These are phyloP conservation scores for Cetonia aurata DNA, from an alignment of 2,888 invertebrate genomes.

Conservation along the genomic window DNA sequence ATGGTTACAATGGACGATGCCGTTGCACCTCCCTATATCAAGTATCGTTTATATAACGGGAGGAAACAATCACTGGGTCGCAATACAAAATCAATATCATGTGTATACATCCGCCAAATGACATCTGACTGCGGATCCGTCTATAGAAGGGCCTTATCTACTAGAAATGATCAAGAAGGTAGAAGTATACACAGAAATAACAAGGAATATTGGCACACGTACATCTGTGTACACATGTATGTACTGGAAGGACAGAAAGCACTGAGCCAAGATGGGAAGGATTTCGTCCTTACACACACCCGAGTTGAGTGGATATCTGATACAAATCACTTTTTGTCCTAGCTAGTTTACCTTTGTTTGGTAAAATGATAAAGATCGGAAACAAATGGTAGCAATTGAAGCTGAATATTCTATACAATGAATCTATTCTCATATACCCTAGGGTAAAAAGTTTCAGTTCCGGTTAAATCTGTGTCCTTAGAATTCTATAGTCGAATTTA, in stretches of 20 bases:
- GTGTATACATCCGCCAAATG: constrained; percentile 9
- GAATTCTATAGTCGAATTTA: too few relatives aligned
- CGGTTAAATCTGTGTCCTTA: too few relatives aligned
- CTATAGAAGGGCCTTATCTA: constrained; percentile 58
- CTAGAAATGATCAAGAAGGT: constrained; percentile 61
- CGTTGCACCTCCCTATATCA: background rate
- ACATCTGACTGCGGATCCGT: constrained; percentile 7
- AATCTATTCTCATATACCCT: too few relatives aligned
- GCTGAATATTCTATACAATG: too few relatives aligned
- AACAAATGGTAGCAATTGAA: too few relatives aligned
- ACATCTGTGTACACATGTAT: constrained; percentile 1
- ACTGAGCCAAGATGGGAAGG: too few relatives aligned
- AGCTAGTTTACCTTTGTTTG: too few relatives aligned
- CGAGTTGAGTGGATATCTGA: too few relatives aligned
- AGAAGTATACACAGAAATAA: constrained; percentile 51
- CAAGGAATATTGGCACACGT: constrained; percentile 6
- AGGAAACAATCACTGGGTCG: constrained; percentile 53
- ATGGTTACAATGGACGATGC: constrained; percentile 9
- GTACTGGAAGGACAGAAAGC: background rate
- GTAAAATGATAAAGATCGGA: too few relatives aligned
- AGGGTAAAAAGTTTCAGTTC: too few relatives aligned
- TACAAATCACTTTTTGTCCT: too few relatives aligned
- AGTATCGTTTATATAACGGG: background rate
- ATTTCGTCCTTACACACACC: too few relatives aligned
- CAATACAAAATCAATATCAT: constrained; percentile 60